Base-by-base conservation (phyloP, 2,888 invertebrate species). In the Polia nebulosa region DNA sequence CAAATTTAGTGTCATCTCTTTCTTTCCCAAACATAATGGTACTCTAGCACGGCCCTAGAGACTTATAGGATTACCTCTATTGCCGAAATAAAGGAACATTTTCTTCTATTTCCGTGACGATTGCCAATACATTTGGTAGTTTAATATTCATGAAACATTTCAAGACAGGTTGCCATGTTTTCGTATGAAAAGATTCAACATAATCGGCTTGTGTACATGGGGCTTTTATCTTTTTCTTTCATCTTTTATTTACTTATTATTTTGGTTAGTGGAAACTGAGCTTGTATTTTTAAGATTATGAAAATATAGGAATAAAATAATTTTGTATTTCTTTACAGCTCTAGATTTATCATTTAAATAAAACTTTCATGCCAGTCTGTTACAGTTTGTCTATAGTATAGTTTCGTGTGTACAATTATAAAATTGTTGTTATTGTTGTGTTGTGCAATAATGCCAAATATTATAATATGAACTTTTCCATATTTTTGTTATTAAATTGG, bases 131-230 rank as follows among this genome's bases (percentile, higher is more conserved):
- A 68, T 76, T 82, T 68, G 63, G 56, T 67, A 53, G 80, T 78
- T 81, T 56, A 76, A 81, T 82, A 81, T 79, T 79, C 80, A 82
- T 79, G 79, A 68, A 79, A 70, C 76, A 82, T 82, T 80, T 76
- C 59, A 61, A 67, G 62, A 76, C 76, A 62, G 72, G 72, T 81
- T 73, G 44, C 56, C 45, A 60, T 79, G 65, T 81, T 62, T 65
- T 53, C 32, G 20, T 81, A 65, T 67, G 67, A 81, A 70, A 60
- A 68, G 56, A 63, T 70, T 70, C 61, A 39, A 39, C 32, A 56
- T 71, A 76, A 82, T 82, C 70, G 60, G 62, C 53, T 76, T 76
- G 53, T 58, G 36, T 67, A 34, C 27, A 60, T 49, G 25, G 41
- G 67, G 29, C 22, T 61, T 66, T 69, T 55, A 53, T 62, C 34